Evolutionary conservation across 2,113 vertebrate genomes (phyloP).

Genomic region (Xenopus laevis): DNA sequence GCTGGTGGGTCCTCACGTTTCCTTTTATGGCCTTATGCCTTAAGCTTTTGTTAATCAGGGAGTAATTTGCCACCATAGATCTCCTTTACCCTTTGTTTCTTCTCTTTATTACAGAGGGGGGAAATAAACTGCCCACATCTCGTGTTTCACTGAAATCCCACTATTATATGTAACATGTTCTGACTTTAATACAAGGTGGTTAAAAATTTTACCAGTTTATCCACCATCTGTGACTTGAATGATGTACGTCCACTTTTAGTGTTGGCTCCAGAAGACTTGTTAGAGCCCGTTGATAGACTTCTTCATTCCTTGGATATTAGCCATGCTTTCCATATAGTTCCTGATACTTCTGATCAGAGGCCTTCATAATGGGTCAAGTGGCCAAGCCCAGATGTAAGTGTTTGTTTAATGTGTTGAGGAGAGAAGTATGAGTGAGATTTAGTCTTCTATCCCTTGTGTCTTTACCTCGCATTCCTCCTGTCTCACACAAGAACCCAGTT

Average conservation of each 20-base stretch:
- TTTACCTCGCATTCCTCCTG: constrained; percentile 12
- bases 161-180: background rate
- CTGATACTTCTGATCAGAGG: constrained; percentile 8
- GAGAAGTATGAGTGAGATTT: background rate
- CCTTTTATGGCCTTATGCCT: constrained; percentile 17
- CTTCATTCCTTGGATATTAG: constrained; percentile 1
- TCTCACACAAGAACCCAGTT: constrained; percentile 1
- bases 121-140: background rate
- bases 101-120: background rate
- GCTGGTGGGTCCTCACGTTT: background rate
- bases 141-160: background rate
- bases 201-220: background rate
- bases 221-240: background rate
- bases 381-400: constrained; percentile 7
- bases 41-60: constrained; percentile 7
- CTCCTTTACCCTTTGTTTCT: background rate
- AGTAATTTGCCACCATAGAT: background rate
- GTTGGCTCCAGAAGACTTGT: background rate
- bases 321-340: background rate
- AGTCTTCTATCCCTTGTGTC: constrained; percentile 18
- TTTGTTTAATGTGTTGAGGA: background rate
- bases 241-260: background rate
- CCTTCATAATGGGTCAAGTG: constrained; percentile 13
- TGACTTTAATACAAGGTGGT: background rate
- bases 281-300: background rate